These are phyloP conservation scores for Pegoplata infirma DNA, from an alignment of 2,888 invertebrate species.

Conservation along the genomic window DNA sequence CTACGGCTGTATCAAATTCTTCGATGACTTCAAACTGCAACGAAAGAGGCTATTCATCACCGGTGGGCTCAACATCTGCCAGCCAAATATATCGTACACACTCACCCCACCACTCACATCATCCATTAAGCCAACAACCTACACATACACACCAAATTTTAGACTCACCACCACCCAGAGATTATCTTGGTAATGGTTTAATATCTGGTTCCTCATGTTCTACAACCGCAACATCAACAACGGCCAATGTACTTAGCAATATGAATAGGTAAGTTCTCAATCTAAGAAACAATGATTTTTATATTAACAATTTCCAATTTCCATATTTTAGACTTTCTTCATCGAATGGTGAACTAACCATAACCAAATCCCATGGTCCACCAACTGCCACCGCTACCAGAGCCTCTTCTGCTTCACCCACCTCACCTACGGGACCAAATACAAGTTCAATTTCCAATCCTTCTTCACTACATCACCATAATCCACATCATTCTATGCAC, in stretches of 20 bases:
- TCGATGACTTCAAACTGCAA: constrained; percentile 63
- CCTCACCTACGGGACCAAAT: constrained; percentile 68
- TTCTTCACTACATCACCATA: constrained; percentile 65
- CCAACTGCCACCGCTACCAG: constrained; percentile 72
- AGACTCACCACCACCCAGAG: constrained; percentile 73
- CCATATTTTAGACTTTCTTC: constrained; percentile 82
- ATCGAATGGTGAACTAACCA: constrained; percentile 89
- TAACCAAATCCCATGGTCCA: constrained; percentile 86
- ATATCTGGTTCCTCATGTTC: constrained; percentile 65
- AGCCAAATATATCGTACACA: constrained; percentile 70
- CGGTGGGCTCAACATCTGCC: constrained; percentile 64
- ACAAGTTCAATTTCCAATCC: constrained; percentile 64
- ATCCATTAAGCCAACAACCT: constrained; percentile 59
- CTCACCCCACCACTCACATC: constrained; percentile 70
- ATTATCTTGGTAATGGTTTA: constrained; percentile 71
- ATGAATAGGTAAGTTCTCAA: constrained; percentile 82
- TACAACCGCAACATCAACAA: constrained; percentile 66
- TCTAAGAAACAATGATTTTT: not conserved
- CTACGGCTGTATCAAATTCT: constrained; percentile 51
- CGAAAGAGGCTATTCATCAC: constrained; percentile 74
- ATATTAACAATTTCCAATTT: too few species aligned
- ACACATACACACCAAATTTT: constrained; percentile 66
- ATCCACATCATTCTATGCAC: constrained; percentile 76
- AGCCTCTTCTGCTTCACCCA: constrained; percentile 70
- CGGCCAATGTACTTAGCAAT: constrained; percentile 81